A percentile compares a stretch with the other conserved stretches of the same genome.
Evolutionary conservation across 2,113 vertebrate genomes (phyloP).

Genomic region (Fulmarus glacialis): DNA sequence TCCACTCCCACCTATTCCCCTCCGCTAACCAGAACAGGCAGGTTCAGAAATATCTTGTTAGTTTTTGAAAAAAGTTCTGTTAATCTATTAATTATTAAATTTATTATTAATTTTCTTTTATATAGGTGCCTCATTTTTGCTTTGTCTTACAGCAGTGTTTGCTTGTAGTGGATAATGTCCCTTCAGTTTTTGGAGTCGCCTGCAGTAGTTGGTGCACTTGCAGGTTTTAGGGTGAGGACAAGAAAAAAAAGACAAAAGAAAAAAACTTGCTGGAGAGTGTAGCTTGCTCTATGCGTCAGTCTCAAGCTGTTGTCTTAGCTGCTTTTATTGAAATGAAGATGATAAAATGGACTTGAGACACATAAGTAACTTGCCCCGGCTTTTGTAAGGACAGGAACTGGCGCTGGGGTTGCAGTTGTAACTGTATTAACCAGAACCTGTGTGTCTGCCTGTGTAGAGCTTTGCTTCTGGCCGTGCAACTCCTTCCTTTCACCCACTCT

Average conservation of each 20-base stretch:
- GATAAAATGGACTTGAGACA: neutral
- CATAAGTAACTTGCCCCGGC: fast-evolving
- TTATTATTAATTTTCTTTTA: neutral
- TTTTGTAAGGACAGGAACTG: neutral
- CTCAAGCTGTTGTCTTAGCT: neutral
- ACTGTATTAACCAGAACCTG: too few relatives aligned
- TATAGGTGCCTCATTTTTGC: neutral
- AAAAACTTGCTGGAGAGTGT: neutral
- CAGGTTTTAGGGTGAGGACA: neutral
- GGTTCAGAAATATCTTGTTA: neutral
- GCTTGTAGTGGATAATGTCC: neutral
- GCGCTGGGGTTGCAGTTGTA: neutral
- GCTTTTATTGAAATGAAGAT: neutral
- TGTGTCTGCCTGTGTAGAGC: neutral
- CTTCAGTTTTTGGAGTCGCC: neutral
- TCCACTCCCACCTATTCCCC: neutral
- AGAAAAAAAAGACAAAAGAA: neutral
- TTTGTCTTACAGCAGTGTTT: neutral
- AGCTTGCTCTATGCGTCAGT: neutral
- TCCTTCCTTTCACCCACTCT: neutral
- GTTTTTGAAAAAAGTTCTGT: neutral
- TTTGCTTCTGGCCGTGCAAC: neutral
- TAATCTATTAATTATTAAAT: neutral
- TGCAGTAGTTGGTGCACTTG: neutral
- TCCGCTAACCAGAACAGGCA: too few relatives aligned